Conservation (phyloP, 2,888 invertebrate species). For the Euspilapteryx auroguttella region DNA sequence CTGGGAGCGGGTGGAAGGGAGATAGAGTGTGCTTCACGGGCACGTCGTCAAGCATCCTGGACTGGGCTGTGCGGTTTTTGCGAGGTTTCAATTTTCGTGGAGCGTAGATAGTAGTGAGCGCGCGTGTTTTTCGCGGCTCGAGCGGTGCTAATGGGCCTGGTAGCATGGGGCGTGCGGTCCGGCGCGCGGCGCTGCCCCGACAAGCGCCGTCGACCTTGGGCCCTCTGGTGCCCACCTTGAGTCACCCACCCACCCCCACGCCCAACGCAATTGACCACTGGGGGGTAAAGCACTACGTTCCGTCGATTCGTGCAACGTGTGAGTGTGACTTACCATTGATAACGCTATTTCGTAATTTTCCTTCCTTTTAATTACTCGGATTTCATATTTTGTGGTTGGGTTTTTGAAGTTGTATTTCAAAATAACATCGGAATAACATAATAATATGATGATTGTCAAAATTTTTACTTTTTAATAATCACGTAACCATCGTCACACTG, state of each 20-base stretch:
- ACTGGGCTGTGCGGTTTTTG: slow-evolving; percentile 36
- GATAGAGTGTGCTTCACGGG: slow-evolving; percentile 33
- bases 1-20: slow-evolving; percentile 49
- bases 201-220: slow-evolving; percentile 33
- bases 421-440: too few species aligned
- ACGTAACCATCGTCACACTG: too few species aligned
- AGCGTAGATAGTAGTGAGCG: slow-evolving; percentile 47
- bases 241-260: background rate
- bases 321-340: too few species aligned
- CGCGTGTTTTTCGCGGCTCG: slow-evolving; percentile 40
- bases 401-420: too few species aligned
- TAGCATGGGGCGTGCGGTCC: slow-evolving; percentile 35
- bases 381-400: too few species aligned
- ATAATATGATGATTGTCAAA: too few species aligned
- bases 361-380: too few species aligned
- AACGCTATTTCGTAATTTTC: too few species aligned
- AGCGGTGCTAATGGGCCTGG: slow-evolving; percentile 41
- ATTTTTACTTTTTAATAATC: too few species aligned
- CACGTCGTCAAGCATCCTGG: slow-evolving; percentile 41
- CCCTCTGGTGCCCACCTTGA: slow-evolving; percentile 12
- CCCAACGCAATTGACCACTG: too few species aligned
- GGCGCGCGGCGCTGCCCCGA: slow-evolving; percentile 30
- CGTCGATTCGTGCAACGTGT: too few species aligned
- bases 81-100: slow-evolving; percentile 38
- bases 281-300: too few species aligned